Evolutionary conservation across 2,113 vertebrate genomes (phyloP).

Genomic region (Eolophus roseicapilla): DNA sequence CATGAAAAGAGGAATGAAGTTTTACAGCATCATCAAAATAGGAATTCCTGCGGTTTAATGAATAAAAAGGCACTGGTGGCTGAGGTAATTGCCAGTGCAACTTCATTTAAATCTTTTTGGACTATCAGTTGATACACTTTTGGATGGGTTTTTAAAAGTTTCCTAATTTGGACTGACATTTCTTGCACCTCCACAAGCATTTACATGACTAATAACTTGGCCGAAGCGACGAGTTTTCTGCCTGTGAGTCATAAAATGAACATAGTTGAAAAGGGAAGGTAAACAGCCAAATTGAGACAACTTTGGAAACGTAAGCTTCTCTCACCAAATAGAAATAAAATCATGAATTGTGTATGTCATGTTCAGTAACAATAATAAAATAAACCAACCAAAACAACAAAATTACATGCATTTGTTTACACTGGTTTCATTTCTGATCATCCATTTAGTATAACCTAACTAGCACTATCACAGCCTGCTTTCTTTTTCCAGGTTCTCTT

Average conservation of each 20-base stretch:
- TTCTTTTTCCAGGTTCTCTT: neutral
- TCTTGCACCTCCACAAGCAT: slow-evolving; percentile 45
- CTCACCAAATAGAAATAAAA: neutral
- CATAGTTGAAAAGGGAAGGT: neutral
- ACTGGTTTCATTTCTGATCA: neutral
- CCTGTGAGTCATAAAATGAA: slow-evolving; percentile 40
- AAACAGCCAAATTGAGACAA: neutral
- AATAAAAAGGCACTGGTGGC: neutral
- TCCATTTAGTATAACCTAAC: neutral
- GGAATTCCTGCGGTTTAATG: neutral
- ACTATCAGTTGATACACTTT: neutral
- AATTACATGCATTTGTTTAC: neutral
- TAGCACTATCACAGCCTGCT: neutral
- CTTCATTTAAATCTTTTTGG: slow-evolving; percentile 29
- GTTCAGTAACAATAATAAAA: neutral
- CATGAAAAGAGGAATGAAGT: neutral
- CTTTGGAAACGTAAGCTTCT: neutral
- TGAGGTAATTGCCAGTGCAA: neutral
- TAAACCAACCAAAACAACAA: neutral
- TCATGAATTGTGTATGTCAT: neutral
- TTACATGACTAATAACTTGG: slow-evolving; percentile 57
- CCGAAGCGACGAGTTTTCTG: neutral
- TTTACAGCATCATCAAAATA: neutral
- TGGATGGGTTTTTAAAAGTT: slow-evolving; percentile 25
- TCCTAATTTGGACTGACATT: slow-evolving; percentile 55